Evolutionary conservation across 2,113 vertebrate species (phyloP).

Genomic region (Etheostoma cragini): DNA sequence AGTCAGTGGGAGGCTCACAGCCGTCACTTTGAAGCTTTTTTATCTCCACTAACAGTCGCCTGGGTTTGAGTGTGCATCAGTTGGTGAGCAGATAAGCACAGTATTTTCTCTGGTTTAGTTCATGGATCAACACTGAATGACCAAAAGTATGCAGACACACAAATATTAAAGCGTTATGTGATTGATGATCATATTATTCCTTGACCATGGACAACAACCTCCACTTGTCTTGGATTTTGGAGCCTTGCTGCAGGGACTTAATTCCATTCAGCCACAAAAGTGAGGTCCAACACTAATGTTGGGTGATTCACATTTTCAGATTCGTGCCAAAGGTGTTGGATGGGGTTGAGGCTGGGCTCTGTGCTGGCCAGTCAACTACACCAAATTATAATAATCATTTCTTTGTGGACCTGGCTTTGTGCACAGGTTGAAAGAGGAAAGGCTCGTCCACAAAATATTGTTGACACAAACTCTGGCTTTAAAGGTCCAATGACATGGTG

Average conservation of each 20-base stretch:
- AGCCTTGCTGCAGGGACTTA: slow-evolving; percentile 5
- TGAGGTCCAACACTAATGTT: not conserved
- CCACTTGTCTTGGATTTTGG: not conserved
- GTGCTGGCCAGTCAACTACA: not conserved
- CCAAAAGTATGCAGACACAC: not conserved
- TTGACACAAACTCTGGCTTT: not conserved
- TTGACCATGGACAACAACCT: not conserved
- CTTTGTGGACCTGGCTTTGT: not conserved
- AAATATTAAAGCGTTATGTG: not conserved
- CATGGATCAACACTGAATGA: not conserved
- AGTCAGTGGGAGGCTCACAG: slow-evolving; percentile 6
- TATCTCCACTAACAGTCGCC: not conserved
- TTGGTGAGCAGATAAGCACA: not conserved
- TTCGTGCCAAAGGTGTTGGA: not conserved
- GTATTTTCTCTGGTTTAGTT: not conserved
- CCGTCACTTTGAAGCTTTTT: slow-evolving; percentile 11
- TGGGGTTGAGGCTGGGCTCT: not conserved
- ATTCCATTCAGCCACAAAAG: not conserved
- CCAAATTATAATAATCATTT: not conserved
- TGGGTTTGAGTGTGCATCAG: not conserved
- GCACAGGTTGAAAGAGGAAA: not conserved
- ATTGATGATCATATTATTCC: not conserved
- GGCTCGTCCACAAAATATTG: not conserved
- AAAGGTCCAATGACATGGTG: too few species aligned
- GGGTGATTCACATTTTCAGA: not conserved